Conservation (phyloP, 2,797 vertebrate species). For the Tiaroga cobitis region DNA sequence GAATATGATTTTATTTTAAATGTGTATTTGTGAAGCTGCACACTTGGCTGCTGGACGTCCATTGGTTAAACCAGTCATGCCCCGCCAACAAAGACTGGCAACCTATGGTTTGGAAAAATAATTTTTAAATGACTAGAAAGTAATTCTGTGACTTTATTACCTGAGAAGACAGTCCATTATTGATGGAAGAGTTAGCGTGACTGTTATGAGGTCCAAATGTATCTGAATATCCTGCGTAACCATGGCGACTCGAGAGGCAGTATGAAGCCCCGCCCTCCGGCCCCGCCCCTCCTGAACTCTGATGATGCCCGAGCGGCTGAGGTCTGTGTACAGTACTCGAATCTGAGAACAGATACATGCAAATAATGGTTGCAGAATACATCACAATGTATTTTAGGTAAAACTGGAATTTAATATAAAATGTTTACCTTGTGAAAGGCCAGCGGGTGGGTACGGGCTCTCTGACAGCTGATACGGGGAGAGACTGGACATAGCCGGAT, state of each 20-base stretch:
- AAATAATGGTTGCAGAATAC: background rate
- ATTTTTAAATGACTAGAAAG: background rate
- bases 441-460: slow-evolving; percentile 87
- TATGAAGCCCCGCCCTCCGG: slow-evolving; percentile 89
- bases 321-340: slow-evolving; percentile 90
- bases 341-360: slow-evolving; percentile 64
- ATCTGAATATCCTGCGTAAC: slow-evolving; percentile 96
- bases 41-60: background rate
- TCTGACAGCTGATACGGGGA: slow-evolving; percentile 93
- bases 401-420: background rate
- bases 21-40: no score
- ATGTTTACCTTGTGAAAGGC: slow-evolving; percentile 86
- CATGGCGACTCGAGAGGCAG: slow-evolving; percentile 89
- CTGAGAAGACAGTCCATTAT: slow-evolving; percentile 97
- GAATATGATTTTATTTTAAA: no score
- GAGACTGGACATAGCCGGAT: slow-evolving; percentile 91
- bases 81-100: background rate
- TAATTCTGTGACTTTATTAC: slow-evolving; percentile 70
- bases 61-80: background rate
- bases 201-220: slow-evolving; percentile 91
- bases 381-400: background rate
- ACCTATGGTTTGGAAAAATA: background rate
- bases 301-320: slow-evolving; percentile 94
- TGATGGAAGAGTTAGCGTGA: slow-evolving; percentile 82
- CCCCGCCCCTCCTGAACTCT: slow-evolving; percentile 85